A percentile compares a stretch with the other conserved stretches of the same genome.
These are phyloP conservation scores for Pseudoatta argentina DNA, from an alignment of 1,140 invertebrate genomes.

Conservation along the genomic window DNA sequence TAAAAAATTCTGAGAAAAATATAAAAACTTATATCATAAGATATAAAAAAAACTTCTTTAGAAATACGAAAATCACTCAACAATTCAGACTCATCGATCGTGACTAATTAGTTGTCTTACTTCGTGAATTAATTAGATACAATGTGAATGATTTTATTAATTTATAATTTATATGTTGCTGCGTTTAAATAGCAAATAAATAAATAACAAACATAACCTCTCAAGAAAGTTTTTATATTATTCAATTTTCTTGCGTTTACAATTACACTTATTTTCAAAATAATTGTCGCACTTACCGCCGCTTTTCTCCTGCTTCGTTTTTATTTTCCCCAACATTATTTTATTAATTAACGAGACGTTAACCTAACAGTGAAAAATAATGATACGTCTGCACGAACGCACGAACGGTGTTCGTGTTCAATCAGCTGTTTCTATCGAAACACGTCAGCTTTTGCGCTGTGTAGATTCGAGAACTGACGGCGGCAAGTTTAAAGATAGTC, in stretches of 20 bases:
- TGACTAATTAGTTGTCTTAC: not conserved
- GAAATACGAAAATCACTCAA: not conserved
- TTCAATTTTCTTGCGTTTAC: not conserved
- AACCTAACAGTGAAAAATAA: conserved; percentile 65
- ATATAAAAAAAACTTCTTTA: not conserved
- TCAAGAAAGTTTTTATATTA: not conserved
- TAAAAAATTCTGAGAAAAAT: too few species aligned
- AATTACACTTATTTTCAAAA: not conserved
- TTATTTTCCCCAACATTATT: conserved; percentile 79
- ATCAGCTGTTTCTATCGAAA: too few species aligned
- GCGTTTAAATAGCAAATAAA: not conserved
- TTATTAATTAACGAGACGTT: conserved; percentile 55
- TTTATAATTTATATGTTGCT: conserved; percentile 5
- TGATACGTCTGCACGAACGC: conserved; percentile 3
- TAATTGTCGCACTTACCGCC: conserved; percentile 74
- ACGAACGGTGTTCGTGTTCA: not conserved
- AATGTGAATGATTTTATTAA: not conserved
- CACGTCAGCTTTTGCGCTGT: conserved; percentile 34
- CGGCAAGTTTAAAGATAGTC: conserved; percentile 31
- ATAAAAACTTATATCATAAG: too few species aligned
- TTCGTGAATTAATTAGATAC: not conserved
- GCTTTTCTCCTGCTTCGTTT: conserved; percentile 80
- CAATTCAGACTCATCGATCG: conserved; percentile 3
- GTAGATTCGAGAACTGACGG: not conserved
- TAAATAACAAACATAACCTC: conserved; percentile 67